These are phyloP conservation scores for Poecilia gillii DNA, from an alignment of 2,797 vertebrate species.

Conservation along the genomic window DNA sequence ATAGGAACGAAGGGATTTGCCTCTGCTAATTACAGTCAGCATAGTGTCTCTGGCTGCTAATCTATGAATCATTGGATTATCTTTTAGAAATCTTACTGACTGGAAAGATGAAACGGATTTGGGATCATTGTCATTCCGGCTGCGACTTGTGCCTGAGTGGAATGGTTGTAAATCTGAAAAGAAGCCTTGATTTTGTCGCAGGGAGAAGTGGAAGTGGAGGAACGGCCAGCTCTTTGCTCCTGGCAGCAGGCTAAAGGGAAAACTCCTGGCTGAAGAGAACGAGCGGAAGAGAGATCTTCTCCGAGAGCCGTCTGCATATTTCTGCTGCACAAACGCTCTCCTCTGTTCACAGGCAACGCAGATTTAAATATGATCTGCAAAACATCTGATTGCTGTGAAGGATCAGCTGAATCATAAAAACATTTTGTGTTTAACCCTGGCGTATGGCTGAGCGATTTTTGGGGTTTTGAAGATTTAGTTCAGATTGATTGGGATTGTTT, in stretches of 20 bases:
- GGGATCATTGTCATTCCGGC: slow-evolving; percentile 26
- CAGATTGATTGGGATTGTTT: no score
- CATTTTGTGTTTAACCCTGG: no score
- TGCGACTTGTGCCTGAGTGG: slow-evolving; percentile 18
- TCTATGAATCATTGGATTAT: slow-evolving; percentile 48
- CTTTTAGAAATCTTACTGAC: slow-evolving; percentile 49
- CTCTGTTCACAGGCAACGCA: background rate
- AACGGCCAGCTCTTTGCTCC: slow-evolving; percentile 20
- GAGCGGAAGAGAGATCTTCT: slow-evolving; percentile 8
- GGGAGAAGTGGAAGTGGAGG: slow-evolving; percentile 28
- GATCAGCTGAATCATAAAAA: background rate
- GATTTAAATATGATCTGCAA: slow-evolving; percentile 13
- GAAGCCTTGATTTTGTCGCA: slow-evolving; percentile 22
- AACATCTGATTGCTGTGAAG: background rate
- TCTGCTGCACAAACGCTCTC: slow-evolving; percentile 9
- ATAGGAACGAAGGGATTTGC: slow-evolving; percentile 57
- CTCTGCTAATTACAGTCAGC: slow-evolving; percentile 67
- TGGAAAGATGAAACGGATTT: slow-evolving; percentile 47
- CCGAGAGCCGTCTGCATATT: slow-evolving; percentile 1
- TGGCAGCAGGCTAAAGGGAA: slow-evolving; percentile 38
- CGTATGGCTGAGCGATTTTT: no score
- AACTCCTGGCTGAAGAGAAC: slow-evolving; percentile 10
- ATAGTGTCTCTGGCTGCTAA: slow-evolving; percentile 54
- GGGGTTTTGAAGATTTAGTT: no score
- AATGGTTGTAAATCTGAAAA: slow-evolving; percentile 14